A percentile compares a stretch with the other conserved stretches of the same genome.
phyloP scores from a whole-genome alignment of 2,888 invertebrate genomes.

The Meteorus colon region DNA sequence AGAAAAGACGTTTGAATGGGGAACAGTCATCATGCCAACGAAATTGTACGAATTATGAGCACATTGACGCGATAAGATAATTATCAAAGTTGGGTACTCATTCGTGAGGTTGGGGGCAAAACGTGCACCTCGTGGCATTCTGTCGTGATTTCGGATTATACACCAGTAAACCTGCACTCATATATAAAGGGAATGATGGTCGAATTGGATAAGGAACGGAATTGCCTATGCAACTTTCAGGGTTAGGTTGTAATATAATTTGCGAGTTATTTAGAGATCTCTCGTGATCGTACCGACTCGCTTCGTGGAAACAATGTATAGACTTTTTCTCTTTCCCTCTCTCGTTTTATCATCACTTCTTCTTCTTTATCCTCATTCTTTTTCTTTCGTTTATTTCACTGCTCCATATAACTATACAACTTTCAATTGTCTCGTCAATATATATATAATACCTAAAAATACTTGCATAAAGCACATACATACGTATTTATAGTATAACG shows the following conservation, averaged over 20 bases:
- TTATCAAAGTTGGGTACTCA: conserved; percentile 33
- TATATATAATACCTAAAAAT: neutral
- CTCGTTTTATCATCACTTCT: neutral
- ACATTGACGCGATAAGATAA: conserved; percentile 38
- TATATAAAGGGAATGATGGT: conserved; percentile 42
- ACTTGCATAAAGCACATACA: conserved; percentile 10
- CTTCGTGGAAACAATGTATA: conserved; percentile 47
- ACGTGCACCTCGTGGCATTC: conserved; percentile 18
- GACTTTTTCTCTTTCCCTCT: conserved; percentile 41
- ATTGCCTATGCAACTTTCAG: conserved; percentile 51
- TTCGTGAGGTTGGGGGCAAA: conserved; percentile 1
- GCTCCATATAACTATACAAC: conserved; percentile 61
- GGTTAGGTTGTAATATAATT: conserved; percentile 57
- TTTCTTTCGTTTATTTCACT: conserved; percentile 34
- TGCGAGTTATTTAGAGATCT: conserved; percentile 54
- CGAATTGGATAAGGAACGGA: conserved; percentile 49
- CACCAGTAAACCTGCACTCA: neutral
- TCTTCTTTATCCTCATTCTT: neutral
- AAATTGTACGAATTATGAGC: conserved; percentile 30
- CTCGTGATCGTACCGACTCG: conserved; percentile 52
- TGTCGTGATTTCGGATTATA: conserved; percentile 27
- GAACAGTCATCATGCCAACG: conserved; percentile 3
- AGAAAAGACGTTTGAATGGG: conserved; percentile 17
- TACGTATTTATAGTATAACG: neutral
- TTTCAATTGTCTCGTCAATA: conserved; percentile 52